Percentiles rank a stretch among this genome's conserved stretches.
Conservation (phyloP, 2,888 invertebrate species). For the Dromius quadrimaculatus region DNA sequence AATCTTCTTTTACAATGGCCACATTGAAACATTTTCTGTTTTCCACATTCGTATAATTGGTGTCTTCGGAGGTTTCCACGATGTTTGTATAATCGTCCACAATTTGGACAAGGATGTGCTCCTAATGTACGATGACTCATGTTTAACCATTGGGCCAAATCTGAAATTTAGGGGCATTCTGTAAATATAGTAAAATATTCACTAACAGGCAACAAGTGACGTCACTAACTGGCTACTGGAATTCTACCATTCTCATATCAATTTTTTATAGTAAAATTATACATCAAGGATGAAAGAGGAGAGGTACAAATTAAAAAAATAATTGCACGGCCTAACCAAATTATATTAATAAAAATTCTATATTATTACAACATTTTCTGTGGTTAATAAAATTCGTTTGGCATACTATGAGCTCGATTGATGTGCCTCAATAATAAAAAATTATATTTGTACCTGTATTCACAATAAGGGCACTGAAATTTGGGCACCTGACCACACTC, state of each 20-base stretch:
- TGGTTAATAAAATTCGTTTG: no score
- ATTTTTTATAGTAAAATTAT: no score
- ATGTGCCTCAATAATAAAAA: slow-evolving; percentile 37
- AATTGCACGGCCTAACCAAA: no score
- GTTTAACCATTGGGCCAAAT: slow-evolving; percentile 7
- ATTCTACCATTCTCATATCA: no score
- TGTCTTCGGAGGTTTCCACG: slow-evolving; percentile 83
- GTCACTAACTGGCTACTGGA: no score
- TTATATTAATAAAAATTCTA: no score
- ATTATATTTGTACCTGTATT: slow-evolving; percentile 49
- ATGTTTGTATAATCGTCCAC: slow-evolving; percentile 86
- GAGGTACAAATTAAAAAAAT: no score
- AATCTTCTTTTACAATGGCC: slow-evolving; percentile 75
- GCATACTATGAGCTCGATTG: slow-evolving; percentile 16
- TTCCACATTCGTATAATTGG: slow-evolving; percentile 79
- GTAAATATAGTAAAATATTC: background rate
- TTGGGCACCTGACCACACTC: slow-evolving; percentile 69
- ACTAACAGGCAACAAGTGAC: no score
- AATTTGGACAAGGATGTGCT: slow-evolving; percentile 71
- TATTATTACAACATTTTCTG: no score
- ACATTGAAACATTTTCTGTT: slow-evolving; percentile 75
- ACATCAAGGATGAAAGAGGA: no score
- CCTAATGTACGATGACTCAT: slow-evolving; percentile 22
- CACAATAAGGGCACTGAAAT: slow-evolving; percentile 61
- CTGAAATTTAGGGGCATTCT: slow-evolving; percentile 12